These are phyloP conservation scores for Psittacula derbiana DNA, from an alignment of 2,797 vertebrate genomes.

Conservation along the genomic window DNA sequence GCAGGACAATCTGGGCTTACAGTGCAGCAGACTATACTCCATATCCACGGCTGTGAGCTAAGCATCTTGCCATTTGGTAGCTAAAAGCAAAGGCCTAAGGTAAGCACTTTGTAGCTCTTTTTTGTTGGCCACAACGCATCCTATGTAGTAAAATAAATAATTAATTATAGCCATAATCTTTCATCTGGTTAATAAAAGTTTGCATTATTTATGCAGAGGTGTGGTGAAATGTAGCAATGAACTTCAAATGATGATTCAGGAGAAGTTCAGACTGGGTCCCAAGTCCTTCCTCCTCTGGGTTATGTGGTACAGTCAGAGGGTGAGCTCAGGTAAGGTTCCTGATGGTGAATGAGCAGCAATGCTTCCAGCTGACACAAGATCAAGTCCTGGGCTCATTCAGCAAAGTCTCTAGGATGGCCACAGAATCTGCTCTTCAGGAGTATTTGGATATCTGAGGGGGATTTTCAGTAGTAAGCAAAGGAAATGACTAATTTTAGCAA, in stretches of 20 bases:
- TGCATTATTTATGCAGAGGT: neutral
- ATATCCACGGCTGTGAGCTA: fast-evolving
- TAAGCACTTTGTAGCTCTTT: neutral
- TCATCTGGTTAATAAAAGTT: neutral
- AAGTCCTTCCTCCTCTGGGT: neutral
- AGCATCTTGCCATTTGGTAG: neutral
- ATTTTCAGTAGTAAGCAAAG: neutral
- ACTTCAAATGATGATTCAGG: neutral
- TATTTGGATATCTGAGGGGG: neutral
- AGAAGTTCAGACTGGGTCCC: neutral
- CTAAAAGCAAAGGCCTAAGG: neutral
- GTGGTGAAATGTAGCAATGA: neutral
- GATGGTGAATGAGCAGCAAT: neutral
- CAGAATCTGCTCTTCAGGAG: neutral
- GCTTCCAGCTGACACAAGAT: neutral
- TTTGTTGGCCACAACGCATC: neutral
- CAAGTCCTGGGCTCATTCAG: neutral
- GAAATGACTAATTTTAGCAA: neutral
- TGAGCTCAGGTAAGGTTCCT: neutral
- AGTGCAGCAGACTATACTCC: neutral
- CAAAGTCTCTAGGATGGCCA: neutral
- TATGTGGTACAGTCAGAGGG: fast-evolving
- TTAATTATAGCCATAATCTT: neutral
- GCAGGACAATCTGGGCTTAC: neutral
- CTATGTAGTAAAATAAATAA: neutral